These are phyloP conservation scores for Pagrus major DNA, from an alignment of 2,113 vertebrate genomes.

Conservation along the genomic window DNA sequence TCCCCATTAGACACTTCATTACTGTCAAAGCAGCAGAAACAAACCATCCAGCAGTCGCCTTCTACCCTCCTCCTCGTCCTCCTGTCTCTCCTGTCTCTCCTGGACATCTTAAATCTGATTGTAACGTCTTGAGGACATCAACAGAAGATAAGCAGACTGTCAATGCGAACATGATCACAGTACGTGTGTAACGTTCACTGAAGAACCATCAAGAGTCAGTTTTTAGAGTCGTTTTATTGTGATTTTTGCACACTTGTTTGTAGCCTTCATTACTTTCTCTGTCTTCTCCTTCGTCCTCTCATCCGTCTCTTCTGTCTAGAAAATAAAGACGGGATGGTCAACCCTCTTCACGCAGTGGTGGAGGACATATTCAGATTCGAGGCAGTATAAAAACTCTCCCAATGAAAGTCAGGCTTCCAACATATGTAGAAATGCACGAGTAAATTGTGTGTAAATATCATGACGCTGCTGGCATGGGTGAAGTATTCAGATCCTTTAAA, in stretches of 20 bases:
- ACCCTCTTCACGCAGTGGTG: neutral
- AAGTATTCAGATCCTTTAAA: neutral
- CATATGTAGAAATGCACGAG: too few species aligned
- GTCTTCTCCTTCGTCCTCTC: neutral
- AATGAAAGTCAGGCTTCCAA: too few species aligned
- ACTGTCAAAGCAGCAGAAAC: conserved; percentile 60
- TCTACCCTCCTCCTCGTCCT: neutral
- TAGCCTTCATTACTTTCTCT: neutral
- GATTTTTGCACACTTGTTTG: neutral
- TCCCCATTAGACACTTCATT: conserved; percentile 68
- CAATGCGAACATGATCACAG: neutral
- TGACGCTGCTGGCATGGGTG: too few species aligned
- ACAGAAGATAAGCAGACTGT: neutral
- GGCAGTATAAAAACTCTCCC: neutral
- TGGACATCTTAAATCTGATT: neutral
- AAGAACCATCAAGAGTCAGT: neutral
- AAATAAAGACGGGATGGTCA: neutral
- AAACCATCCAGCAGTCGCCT: conserved; percentile 17
- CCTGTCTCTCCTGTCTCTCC: neutral
- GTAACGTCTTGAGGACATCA: neutral
- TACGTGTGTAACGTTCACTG: neutral
- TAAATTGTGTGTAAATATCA: too few species aligned
- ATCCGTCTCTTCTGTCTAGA: neutral
- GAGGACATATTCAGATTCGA: neutral
- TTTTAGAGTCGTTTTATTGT: neutral